Base-by-base conservation (phyloP, 1,140 invertebrate species). In the Pseudomyrmex dendroicus region DNA sequence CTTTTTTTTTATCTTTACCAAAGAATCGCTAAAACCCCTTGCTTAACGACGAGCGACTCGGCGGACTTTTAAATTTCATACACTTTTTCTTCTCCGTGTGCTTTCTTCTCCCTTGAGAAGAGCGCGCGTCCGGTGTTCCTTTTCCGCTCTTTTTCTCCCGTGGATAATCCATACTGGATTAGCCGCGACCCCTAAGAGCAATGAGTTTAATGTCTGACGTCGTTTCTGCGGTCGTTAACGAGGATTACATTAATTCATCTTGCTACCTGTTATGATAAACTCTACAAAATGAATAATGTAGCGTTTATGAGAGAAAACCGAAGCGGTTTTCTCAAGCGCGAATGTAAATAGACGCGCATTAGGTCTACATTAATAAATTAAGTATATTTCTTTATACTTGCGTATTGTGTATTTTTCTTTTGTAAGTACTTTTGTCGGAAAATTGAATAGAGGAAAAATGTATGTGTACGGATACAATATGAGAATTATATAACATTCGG, bases 21-120 rank as follows among this genome's bases (percentile, higher is more conserved):
- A 86, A 88, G 78, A 72, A 88, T 86, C 86, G 73, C 89, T 90
- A 91, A 92, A 92, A 35, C 35, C 91, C 90, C 87, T 89, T 89
- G 84, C 86, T 90, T 91, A 91, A 92, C 89, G 85, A 90, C 90
- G 86, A 85, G 86, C 85, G 77, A 86, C 88, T 85, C 73, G 78
- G 50, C 74, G 84, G 86, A 90, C 85, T 89, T 89, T 85, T 77
- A 87, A 89, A 67, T 89, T 89, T 87, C 59, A 46, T 52, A 61
- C 72, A 82, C 82, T 84, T 86, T 86, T 80, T 76, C 66, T 63
- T 73, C 44, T 10, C 57, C 59, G 64, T 57, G 66, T 59, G 52
- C 35, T 48, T 67, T 72, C 64, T 72, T 63, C 15, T 20, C 63
- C 48, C 35, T n/a, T 25, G 44, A 63, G 59, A 67, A 52, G 13